These are phyloP conservation scores for Taphrorychus bicolor DNA, from an alignment of 2,888 invertebrate species.

Conservation along the genomic window DNA sequence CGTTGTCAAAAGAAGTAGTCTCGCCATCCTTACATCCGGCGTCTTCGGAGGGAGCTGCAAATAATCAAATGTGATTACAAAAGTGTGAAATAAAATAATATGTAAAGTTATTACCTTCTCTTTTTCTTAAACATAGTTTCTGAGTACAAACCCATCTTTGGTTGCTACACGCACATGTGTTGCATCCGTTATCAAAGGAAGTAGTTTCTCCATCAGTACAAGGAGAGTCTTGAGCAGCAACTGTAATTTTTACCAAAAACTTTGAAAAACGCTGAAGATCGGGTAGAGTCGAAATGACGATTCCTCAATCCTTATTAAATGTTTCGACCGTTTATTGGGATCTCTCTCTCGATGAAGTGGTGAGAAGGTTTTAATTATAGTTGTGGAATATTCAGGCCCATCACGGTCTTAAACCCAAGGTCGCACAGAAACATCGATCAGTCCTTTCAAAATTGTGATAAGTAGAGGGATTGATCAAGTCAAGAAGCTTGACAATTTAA, in stretches of 20 bases:
- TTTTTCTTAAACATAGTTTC: not conserved
- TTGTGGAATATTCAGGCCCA: too few relatives aligned
- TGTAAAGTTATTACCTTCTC: not conserved
- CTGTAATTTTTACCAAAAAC: not conserved
- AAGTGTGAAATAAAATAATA: not conserved
- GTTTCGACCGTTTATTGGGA: too few relatives aligned
- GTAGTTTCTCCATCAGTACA: slow-evolving; percentile 5
- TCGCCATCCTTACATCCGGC: slow-evolving; percentile 6
- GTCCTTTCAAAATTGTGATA: too few relatives aligned
- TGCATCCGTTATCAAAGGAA: slow-evolving; percentile 15
- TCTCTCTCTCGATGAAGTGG: too few relatives aligned
- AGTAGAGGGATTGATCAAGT: too few relatives aligned
- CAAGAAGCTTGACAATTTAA: too few relatives aligned
- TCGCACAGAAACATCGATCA: too few relatives aligned
- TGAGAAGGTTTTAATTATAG: too few relatives aligned
- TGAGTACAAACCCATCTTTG: slow-evolving; percentile 6
- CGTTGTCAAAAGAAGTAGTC: slow-evolving; percentile 10
- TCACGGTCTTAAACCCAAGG: too few relatives aligned
- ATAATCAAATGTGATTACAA: not conserved
- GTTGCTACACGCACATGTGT: slow-evolving; percentile 10
- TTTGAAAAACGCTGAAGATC: too few relatives aligned
- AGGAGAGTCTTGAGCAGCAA: not conserved
- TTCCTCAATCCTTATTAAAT: too few relatives aligned
- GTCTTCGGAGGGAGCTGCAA: not conserved
- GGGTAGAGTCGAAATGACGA: too few relatives aligned